Base-by-base conservation (phyloP, 2,888 invertebrate genomes). In the Synanthedon formicaeformis region DNA sequence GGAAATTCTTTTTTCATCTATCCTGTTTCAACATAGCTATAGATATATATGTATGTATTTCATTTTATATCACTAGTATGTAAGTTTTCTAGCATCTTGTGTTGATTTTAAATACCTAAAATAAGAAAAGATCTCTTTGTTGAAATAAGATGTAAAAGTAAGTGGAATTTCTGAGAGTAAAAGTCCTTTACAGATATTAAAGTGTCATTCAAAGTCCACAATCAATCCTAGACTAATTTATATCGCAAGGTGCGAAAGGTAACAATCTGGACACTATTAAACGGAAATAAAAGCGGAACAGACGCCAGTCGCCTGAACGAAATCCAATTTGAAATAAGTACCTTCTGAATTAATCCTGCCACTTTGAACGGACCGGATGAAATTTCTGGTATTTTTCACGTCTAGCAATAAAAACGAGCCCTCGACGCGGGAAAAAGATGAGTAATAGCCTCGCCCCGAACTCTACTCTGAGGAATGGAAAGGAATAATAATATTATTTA, bases 301-400 rank as follows among this genome's bases (percentile, higher is more conserved):
- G 69, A 65, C 66, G 67, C 68, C 68, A 60, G 68, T 72, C 75
- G 73, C 69, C 70, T 66, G 72, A 78, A 71, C 71, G 76, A 82
- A 86, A 85, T 85, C 82, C 85, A 85, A 87, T 87, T 86, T 82
- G 83, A 83, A 84, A 85, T 86, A 86, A 87, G 86, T 86, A 85
- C 83, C 79, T 78, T 78, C 79, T 79, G 86, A 87, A 86, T 87
- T 86, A 87, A 86, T 87, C 85, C 84, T 66, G 77, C 78, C 81
- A 81, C 83, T 83, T 81, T 80, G 80, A 80, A 67, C 76, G 78
- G 75, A 78, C 78, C 75, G 81, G 80, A 77, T 82, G 81, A 85
- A 85, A 84, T 84, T 86, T 86, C 82, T 84, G 84, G 81, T 82
- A 86, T 85, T 86, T 86, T 87, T 84, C 86, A 86, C 84, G 80